Evolutionary conservation across 2,888 invertebrate species (phyloP).

Genomic region (Balanococcus diminutus): DNA sequence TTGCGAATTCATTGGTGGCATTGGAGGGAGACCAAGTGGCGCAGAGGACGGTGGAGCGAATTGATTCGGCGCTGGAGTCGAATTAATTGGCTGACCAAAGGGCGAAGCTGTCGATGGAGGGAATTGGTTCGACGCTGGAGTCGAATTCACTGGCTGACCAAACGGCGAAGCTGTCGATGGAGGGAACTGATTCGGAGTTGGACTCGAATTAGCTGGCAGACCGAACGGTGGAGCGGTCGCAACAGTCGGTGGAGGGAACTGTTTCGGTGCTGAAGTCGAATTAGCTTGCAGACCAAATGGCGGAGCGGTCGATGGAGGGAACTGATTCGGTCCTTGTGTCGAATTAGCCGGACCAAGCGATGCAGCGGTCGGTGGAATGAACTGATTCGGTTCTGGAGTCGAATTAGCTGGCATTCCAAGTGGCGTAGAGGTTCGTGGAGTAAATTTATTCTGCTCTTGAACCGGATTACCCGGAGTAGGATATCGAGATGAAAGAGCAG

Average conservation of each 20-base stretch:
- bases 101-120: background rate
- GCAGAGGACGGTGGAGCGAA: background rate
- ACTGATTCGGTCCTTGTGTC: background rate
- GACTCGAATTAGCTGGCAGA: no score
- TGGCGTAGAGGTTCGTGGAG: background rate
- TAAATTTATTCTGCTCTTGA: background rate
- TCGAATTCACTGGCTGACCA: background rate
- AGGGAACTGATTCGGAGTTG: no score
- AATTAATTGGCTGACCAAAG: background rate
- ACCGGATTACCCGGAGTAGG: background rate
- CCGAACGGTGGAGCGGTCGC: background rate
- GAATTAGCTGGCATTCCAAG: background rate
- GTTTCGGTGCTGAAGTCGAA: background rate
- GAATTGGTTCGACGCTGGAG: background rate
- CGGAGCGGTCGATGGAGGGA: background rate
- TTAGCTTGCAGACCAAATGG: background rate
- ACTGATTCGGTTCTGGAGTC: background rate
- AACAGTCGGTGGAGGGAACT: background rate
- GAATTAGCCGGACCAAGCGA: background rate
- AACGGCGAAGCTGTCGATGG: background rate
- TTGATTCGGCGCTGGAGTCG: no score
- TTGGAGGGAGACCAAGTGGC: background rate
- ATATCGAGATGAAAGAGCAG: background rate
- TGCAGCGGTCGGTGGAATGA: background rate
- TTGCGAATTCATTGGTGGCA: background rate